Evolutionary conservation across 53 echinoderm and acorn worm species (phyloP), one percentile per base, ranked within the genome.

Genomic region (Glandiceps talaboti): DNA sequence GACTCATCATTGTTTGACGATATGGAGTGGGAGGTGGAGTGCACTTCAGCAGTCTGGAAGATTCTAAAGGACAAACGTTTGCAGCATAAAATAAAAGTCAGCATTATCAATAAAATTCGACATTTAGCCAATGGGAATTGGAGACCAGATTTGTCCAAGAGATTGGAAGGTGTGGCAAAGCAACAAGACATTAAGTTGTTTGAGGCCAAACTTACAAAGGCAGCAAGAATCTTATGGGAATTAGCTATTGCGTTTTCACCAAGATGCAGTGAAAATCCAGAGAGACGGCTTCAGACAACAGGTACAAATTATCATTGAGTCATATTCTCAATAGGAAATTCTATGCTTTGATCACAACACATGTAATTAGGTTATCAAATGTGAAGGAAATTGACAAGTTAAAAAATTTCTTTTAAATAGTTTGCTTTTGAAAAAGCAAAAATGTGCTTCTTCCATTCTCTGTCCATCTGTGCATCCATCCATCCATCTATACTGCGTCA

Each of bases 41-140:
- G 88, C 74, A 88, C 88, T 1, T 84, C 88, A n/a, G 81, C 81
- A 77, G 85, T 82, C 0, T 88, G 88, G 88, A 88, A 88, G 82
- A 76, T 88, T 29, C 76, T 88, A 10, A 73, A 76, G 28, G 88
- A 88, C 74, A 81, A 79, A 33, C 85, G 78, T 74, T 76, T 88
- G 10, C 82, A 27, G 12, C 79, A 85, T 28, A 82, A n/a, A 74
- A 78, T 88, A 25, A 88, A 85, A 73, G 27, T 75, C 30, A 73
- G 77, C 12, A 75, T 79, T 30, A 82, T 88, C 28, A 32, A 85
- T 14, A 88, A 88, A 82, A 79, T 88, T 29, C 88, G 81, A 79
- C 85, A 78, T 45, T 79, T 88, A 30, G 85, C 84, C 6, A 79
- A 79, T 72, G 85, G 88, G 0, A 27, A 82, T 72, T 85, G 88